A percentile compares a stretch with the other conserved stretches of the same genome.
phyloP scores from a whole-genome alignment of 2,113 vertebrate genomes.

The Nyctereutes procyonoides region DNA sequence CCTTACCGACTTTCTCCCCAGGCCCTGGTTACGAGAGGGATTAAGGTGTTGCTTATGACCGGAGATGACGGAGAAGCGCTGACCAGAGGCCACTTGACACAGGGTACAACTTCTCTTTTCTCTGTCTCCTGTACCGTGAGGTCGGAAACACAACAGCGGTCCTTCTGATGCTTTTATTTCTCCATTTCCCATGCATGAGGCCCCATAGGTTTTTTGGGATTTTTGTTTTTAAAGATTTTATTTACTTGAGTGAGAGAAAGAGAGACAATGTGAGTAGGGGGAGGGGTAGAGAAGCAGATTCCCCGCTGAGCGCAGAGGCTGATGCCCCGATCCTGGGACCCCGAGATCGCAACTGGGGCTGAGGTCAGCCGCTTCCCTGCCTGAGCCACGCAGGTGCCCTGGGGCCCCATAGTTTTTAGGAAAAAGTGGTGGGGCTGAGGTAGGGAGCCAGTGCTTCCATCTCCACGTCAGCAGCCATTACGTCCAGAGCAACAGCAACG shows the following conservation, averaged over 20 bases:
- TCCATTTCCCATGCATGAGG: neutral
- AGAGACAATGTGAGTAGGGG: neutral
- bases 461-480: neutral
- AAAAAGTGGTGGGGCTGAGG: neutral
- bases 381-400: neutral
- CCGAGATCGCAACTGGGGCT: neutral
- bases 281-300: neutral
- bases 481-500: neutral
- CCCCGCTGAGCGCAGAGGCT: neutral
- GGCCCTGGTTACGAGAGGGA: slow-evolving; percentile 54
- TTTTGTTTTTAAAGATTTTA: neutral
- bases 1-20: neutral
- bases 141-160: neutral
- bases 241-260: neutral
- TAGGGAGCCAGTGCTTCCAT: neutral
- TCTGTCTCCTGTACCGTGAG: neutral
- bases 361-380: neutral
- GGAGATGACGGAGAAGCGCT: slow-evolving; percentile 43
- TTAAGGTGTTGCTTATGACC: slow-evolving; percentile 59
- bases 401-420: neutral
- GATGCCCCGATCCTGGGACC: neutral
- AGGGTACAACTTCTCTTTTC: neutral
- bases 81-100: neutral
- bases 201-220: neutral
- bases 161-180: neutral